Base-by-base conservation (phyloP, 2,797 vertebrate genomes). In the Mionectes olivaceus region DNA sequence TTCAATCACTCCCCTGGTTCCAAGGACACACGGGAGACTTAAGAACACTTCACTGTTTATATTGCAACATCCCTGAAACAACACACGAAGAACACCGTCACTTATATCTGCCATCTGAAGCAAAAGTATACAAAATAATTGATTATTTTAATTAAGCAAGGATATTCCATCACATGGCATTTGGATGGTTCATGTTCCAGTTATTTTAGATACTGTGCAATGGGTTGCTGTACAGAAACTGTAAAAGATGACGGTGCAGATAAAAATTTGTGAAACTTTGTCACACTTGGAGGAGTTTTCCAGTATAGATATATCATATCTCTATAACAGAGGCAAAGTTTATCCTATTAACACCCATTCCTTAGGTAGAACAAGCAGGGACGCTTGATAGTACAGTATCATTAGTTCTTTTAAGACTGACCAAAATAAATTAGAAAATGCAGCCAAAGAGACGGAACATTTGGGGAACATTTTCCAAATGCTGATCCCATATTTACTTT, bases 21-120 rank as follows among this genome's bases (percentile, higher is more conserved):
- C 99, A 93, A 99, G 97, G 50, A 98, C 49, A 89, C 99, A 99
- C 0, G 99, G 99, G 52, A 99, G 94, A 91, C 99, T 99, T 97
- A 99, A 97, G 97, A 99, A 99, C 39, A 99, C 99, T 95, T 99
- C 99, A 9, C 96, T 92, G 39, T 97, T 97, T 91, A 98, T 97
- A 90, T 65, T 93, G 89, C 90, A 97, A 50, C 83, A 96, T 17
- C 97, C 97, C 98, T 98, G 91, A 85, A 97, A 97, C 71, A 89
- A 64, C 73, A 94, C 9, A 47, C 16, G 70, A 35, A 88, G 35
- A 70, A 9, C 1, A 11, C 3, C 8, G 46, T 86, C 46, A 93
- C n/a, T 32, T 55, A 22, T 7, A 61, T 68, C 39, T 80, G 35
- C 57, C 35, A n/a, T 33, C 22, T 44, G 35, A 56, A 89, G 37